Evolutionary conservation across 2,797 vertebrate species (phyloP).

Genomic region (Clarias platycephalus): DNA sequence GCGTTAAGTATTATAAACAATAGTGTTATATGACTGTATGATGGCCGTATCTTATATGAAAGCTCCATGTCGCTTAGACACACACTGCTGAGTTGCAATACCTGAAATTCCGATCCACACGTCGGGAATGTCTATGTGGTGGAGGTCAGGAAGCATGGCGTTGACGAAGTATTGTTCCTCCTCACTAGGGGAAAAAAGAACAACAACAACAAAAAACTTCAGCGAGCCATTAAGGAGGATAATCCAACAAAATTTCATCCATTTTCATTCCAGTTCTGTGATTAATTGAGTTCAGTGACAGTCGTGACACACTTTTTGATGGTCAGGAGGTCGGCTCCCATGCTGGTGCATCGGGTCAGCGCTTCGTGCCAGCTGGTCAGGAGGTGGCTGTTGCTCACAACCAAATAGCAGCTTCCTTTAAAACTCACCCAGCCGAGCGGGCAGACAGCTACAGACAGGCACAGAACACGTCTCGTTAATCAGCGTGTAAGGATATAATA

Average conservation of each 20-base stretch:
- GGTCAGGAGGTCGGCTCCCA: constrained; percentile 68
- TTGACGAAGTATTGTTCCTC: constrained; percentile 79
- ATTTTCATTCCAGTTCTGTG: neutral
- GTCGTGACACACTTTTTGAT: constrained; percentile 69
- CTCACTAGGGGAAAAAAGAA: constrained; percentile 59
- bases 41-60: too few relatives aligned
- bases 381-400: constrained; percentile 72
- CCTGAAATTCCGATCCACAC: constrained; percentile 81
- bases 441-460: constrained; percentile 69
- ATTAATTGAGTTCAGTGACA: neutral
- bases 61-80: too few relatives aligned
- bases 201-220: neutral
- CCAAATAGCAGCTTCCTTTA: constrained; percentile 74
- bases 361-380: constrained; percentile 78
- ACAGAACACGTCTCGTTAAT: neutral
- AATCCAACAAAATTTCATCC: neutral
- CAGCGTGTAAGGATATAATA: neutral
- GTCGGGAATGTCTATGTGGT: constrained; percentile 73
- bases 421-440: constrained; percentile 76
- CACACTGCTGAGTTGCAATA: constrained; percentile 36
- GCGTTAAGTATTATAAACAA: too few relatives aligned
- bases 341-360: constrained; percentile 59
- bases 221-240: neutral
- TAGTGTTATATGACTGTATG: too few relatives aligned
- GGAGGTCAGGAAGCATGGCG: constrained; percentile 74